phyloP scores from a whole-genome alignment of 2,888 invertebrate species.

The Laspeyria flexula region DNA sequence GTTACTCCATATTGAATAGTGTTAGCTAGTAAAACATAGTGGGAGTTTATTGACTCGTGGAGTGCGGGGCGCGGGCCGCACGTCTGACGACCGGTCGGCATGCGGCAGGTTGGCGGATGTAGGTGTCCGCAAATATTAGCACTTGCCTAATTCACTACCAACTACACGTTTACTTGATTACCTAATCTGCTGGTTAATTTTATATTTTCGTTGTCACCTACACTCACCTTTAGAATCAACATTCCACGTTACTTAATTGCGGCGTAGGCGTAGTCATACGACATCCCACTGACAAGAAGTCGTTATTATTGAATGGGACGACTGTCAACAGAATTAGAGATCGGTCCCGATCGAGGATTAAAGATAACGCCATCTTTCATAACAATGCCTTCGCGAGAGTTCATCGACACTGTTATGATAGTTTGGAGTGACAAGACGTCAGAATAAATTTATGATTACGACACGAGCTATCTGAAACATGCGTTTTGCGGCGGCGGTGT shows the following conservation, averaged over 20 bases:
- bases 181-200: slow-evolving; percentile 63
- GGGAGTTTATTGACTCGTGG: slow-evolving; percentile 75
- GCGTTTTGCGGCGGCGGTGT: slow-evolving; percentile 55
- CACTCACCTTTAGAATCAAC: slow-evolving; percentile 52
- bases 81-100: slow-evolving; percentile 49
- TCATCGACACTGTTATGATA: slow-evolving; percentile 58
- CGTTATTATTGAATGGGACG: slow-evolving; percentile 52
- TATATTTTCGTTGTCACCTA: slow-evolving; percentile 62
- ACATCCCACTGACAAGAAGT: slow-evolving; percentile 59
- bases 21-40: slow-evolving; percentile 49
- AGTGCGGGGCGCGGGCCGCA: slow-evolving; percentile 6
- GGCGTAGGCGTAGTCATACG: slow-evolving; percentile 57
- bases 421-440: slow-evolving; percentile 52
- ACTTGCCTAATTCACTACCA: slow-evolving; percentile 72
- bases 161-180: slow-evolving; percentile 71
- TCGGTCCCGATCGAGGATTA: slow-evolving; percentile 53
- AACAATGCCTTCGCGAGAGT: slow-evolving; percentile 58
- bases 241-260: slow-evolving; percentile 57
- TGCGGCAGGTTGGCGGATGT: slow-evolving; percentile 78
- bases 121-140: slow-evolving; percentile 83
- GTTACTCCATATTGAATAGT: slow-evolving; percentile 48
- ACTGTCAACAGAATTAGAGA: slow-evolving; percentile 55
- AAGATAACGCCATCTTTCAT: slow-evolving; percentile 51
- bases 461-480: slow-evolving; percentile 57
- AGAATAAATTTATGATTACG: slow-evolving; percentile 67